These are phyloP conservation scores for Moxostoma hubbsi DNA, from an alignment of 2,797 vertebrate species.

Conservation along the genomic window DNA sequence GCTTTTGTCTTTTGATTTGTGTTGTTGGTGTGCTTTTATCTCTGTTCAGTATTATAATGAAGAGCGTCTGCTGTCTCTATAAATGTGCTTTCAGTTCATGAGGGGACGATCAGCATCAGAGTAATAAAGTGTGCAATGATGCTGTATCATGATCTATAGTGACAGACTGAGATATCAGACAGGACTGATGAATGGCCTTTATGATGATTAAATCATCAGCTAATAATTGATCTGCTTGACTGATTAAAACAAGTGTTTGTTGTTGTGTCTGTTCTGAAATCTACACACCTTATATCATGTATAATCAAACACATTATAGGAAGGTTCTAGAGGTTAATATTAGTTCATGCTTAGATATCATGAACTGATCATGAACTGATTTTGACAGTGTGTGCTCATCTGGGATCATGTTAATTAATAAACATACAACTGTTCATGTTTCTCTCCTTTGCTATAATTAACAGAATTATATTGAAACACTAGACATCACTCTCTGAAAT, in stretches of 20 bases:
- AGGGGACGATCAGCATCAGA: not conserved
- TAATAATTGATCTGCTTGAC: too few species aligned
- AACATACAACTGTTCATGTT: too few species aligned
- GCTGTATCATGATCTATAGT: not conserved
- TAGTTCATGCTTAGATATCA: too few species aligned
- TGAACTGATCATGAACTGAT: too few species aligned
- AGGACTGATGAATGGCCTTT: not conserved
- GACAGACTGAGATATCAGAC: not conserved
- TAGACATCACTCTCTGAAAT: too few species aligned
- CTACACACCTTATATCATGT: not conserved
- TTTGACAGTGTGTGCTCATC: too few species aligned
- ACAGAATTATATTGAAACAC: too few species aligned
- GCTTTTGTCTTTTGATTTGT: not conserved
- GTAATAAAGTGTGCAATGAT: not conserved
- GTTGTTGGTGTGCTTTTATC: constrained; percentile 9
- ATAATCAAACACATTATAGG: too few species aligned
- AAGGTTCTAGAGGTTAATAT: too few species aligned
- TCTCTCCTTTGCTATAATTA: too few species aligned
- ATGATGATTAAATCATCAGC: not conserved
- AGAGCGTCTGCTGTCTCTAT: not conserved
- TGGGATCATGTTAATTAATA: too few species aligned
- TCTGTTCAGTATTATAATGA: not conserved
- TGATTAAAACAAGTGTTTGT: too few species aligned
- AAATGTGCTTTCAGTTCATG: constrained; percentile 37
- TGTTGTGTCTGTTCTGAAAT: not conserved